Evolutionary conservation across 1,140 invertebrate genomes (phyloP).

Genomic region (Mya arenaria): DNA sequence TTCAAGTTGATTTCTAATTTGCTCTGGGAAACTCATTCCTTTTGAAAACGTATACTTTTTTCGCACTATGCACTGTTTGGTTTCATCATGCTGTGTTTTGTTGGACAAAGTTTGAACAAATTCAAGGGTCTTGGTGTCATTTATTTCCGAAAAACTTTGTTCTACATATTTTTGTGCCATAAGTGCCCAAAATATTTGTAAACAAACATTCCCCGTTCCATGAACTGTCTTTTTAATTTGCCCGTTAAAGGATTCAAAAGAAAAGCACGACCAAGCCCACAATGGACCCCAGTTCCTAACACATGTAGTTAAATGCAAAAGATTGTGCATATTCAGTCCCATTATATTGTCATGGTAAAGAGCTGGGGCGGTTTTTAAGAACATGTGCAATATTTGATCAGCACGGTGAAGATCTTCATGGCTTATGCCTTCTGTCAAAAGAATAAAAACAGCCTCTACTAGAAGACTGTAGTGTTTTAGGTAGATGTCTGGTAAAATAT

Average conservation of each 20-base stretch:
- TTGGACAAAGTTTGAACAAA: too few species aligned
- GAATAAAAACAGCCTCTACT: constrained; percentile 38
- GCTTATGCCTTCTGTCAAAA: too few species aligned
- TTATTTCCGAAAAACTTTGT: too few species aligned
- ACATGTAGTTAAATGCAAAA: neutral
- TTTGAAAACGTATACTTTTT: too few species aligned
- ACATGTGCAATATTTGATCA: too few species aligned
- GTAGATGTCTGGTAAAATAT: constrained; percentile 23
- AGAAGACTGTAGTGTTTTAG: constrained; percentile 45
- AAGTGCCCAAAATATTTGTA: constrained; percentile 43
- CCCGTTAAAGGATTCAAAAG: constrained; percentile 55
- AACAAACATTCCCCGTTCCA: constrained; percentile 47
- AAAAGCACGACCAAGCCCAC: constrained; percentile 8
- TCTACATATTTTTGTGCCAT: constrained; percentile 5
- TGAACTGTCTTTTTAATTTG: constrained; percentile 45
- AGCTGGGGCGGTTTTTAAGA: neutral
- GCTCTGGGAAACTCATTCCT: too few species aligned
- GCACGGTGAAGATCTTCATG: too few species aligned
- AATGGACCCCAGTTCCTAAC: neutral
- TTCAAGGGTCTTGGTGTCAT: too few species aligned
- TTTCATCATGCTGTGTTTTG: too few species aligned
- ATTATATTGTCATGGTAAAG: neutral
- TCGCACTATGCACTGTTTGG: too few species aligned
- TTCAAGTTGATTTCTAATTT: too few species aligned
- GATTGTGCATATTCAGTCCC: constrained; percentile 8